A percentile compares a stretch with the other conserved stretches of the same genome.
Evolutionary conservation across 1,140 invertebrate species (phyloP).

Genomic region (Drosophila azteca): DNA sequence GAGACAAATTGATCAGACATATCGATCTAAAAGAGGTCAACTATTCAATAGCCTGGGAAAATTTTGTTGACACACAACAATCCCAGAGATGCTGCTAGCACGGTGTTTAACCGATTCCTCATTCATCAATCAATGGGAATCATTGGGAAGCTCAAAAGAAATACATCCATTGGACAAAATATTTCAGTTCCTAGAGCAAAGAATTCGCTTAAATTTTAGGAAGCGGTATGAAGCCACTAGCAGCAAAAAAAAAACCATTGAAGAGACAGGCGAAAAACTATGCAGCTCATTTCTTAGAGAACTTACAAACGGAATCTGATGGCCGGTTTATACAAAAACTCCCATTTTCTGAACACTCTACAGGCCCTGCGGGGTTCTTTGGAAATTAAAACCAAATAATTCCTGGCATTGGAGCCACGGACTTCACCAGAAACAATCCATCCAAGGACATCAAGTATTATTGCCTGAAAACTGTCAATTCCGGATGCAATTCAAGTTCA

Average conservation of each 20-base stretch:
- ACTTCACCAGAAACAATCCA: too few relatives aligned
- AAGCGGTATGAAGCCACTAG: too few relatives aligned
- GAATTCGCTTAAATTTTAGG: too few relatives aligned
- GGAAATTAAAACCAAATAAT: not conserved
- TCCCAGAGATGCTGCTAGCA: not conserved
- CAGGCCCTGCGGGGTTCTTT: not conserved
- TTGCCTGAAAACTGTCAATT: too few relatives aligned
- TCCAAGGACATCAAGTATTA: too few relatives aligned
- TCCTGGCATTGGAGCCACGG: not conserved
- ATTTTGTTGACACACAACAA: too few relatives aligned
- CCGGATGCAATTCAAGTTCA: too few relatives aligned
- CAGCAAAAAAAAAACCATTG: too few relatives aligned
- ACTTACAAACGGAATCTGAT: not conserved
- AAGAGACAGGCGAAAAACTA: not conserved
- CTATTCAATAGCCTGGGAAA: not conserved
- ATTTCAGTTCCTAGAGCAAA: too few relatives aligned
- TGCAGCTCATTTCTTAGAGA: not conserved
- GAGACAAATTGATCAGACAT: not conserved
- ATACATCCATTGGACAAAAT: too few relatives aligned
- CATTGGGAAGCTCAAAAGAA: too few relatives aligned
- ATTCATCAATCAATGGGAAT: too few relatives aligned
- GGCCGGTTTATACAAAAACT: slow-evolving; percentile 7
- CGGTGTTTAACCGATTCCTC: not conserved
- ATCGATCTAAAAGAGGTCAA: not conserved
- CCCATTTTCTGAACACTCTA: not conserved